A percentile compares a stretch with the other conserved stretches of the same genome.
Conservation (phyloP, 2,888 invertebrate species). For the Cosmorhoe ocellata region DNA sequence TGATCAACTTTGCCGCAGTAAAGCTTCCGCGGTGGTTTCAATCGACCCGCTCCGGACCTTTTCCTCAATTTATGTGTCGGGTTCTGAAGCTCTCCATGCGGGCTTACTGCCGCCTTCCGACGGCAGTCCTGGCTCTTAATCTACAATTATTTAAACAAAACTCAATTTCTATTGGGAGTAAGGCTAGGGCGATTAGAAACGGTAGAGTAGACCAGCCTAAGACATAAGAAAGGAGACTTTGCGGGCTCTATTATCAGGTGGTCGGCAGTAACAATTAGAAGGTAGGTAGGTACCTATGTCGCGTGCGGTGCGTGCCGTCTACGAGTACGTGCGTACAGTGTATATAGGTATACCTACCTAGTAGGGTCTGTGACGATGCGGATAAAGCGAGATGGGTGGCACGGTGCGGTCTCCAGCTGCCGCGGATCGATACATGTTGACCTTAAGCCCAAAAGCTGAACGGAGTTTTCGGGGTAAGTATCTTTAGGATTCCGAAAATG, state of each 20-base stretch:
- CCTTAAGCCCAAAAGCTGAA: constrained; percentile 60
- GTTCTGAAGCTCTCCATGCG: background rate
- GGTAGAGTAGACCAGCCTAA: too few relatives aligned
- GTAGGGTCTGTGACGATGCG: constrained; percentile 36
- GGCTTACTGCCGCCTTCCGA: background rate
- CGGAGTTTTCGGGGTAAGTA: constrained; percentile 37
- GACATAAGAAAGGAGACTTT: background rate
- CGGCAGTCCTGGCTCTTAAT: background rate
- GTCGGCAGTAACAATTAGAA: background rate
- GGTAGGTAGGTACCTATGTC: background rate
- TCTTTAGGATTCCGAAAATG: constrained; percentile 5
- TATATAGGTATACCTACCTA: constrained; percentile 16
- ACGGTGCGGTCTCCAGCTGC: constrained; percentile 63
- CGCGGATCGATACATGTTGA: constrained; percentile 72
- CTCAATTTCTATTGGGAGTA: background rate
- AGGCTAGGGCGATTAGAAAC: too few relatives aligned
- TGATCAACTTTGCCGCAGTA: constrained; percentile 66
- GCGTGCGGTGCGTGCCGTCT: constrained; percentile 4
- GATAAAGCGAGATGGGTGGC: constrained; percentile 44
- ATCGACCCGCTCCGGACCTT: constrained; percentile 60
- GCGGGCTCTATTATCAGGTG: background rate
- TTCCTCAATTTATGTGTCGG: constrained; percentile 2
- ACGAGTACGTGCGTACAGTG: background rate
- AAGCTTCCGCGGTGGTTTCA: constrained; percentile 61
- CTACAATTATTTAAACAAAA: background rate